Percentiles rank a stretch among this genome's conserved stretches.
Conservation (phyloP, 2,888 invertebrate genomes). For the Gari tellinella region DNA sequence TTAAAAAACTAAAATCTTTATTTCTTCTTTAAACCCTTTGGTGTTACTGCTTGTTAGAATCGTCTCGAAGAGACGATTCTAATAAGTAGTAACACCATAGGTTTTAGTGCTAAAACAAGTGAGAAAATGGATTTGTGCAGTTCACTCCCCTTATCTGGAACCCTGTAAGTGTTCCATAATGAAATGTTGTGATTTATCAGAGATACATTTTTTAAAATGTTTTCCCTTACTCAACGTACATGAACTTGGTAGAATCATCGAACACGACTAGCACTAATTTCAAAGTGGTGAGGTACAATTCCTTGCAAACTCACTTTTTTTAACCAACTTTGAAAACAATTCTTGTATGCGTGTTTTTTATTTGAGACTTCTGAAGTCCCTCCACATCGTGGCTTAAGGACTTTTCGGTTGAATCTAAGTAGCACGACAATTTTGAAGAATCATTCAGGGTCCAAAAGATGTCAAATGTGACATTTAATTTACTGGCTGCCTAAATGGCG, state of each 20-base stretch:
- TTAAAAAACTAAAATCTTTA: too few relatives aligned
- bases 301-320: slow-evolving; percentile 39
- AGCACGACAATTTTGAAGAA: slow-evolving; percentile 32
- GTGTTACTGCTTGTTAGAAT: too few relatives aligned
- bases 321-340: slow-evolving; percentile 12
- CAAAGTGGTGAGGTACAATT: slow-evolving; percentile 37
- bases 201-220: slow-evolving; percentile 4
- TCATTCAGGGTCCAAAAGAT: slow-evolving; percentile 39
- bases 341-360: slow-evolving; percentile 16
- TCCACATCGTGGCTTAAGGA: slow-evolving; percentile 17
- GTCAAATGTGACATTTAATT: too few relatives aligned
- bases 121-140: too few relatives aligned
- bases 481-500: too few relatives aligned
- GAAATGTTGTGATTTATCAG: slow-evolving; percentile 1
- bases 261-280: slow-evolving; percentile 36
- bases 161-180: too few relatives aligned
- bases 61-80: too few relatives aligned
- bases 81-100: too few relatives aligned
- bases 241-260: slow-evolving; percentile 14
- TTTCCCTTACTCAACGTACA: slow-evolving; percentile 13
- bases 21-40: too few relatives aligned
- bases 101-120: too few relatives aligned
- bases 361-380: slow-evolving; percentile 11
- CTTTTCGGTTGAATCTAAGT: slow-evolving; percentile 24
- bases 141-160: too few relatives aligned